phyloP scores from a whole-genome alignment of 1,140 invertebrate species.

The Hyles euphorbiae region DNA sequence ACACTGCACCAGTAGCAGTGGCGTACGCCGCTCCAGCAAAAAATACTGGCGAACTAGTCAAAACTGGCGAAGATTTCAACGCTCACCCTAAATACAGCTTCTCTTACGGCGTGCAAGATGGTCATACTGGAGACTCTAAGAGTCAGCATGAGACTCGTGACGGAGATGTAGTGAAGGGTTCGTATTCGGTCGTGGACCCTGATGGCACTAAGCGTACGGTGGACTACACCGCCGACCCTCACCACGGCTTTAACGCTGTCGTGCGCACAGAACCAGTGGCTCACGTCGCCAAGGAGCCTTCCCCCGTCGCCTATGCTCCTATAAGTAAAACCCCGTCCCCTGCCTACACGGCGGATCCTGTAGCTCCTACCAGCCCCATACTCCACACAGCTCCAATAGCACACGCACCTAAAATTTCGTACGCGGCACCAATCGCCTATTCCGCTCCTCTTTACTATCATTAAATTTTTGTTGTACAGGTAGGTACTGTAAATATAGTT shows the following conservation, averaged over 20 bases:
- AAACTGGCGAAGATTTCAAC: conserved; percentile 34
- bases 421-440: conserved; percentile 28
- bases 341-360: conserved; percentile 73
- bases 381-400: conserved; percentile 38
- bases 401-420: conserved; percentile 26
- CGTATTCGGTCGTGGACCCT: conserved; percentile 79
- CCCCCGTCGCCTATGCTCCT: conserved; percentile 41
- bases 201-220: conserved; percentile 81
- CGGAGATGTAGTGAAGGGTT: conserved; percentile 78
- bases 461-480: conserved; percentile 15
- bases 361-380: conserved; percentile 36
- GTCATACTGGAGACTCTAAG: conserved; percentile 80
- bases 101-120: conserved; percentile 80
- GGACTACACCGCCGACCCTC: conserved; percentile 78
- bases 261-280: conserved; percentile 61
- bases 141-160: conserved; percentile 80
- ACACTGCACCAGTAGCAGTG: conserved; percentile 27
- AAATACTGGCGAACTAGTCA: conserved; percentile 37
- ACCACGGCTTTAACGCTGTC: conserved; percentile 76
- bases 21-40: conserved; percentile 43
- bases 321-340: conserved; percentile 58
- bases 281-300: conserved; percentile 43
- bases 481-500: too few species aligned
- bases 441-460: conserved; percentile 35
- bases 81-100: conserved; percentile 63